A percentile compares a stretch with the other conserved stretches of the same genome.
phyloP scores from a whole-genome alignment of 2,888 invertebrate species.

The Julus scandinavius region DNA sequence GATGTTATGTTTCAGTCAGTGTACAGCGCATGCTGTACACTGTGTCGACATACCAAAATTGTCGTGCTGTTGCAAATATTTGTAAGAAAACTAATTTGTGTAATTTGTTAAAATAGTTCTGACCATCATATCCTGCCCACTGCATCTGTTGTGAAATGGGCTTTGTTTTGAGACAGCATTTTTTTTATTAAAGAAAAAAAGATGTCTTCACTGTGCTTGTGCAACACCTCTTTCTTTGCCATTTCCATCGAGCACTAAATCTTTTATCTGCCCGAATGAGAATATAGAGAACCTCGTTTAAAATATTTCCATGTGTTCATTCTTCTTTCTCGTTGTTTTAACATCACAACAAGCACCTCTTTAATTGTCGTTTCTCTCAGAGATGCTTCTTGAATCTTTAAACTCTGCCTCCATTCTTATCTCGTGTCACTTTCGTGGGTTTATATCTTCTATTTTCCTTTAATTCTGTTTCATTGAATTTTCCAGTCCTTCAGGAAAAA shows the following conservation, averaged over 20 bases:
- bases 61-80: no score
- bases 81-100: neutral
- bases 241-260: neutral
- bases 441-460: neutral
- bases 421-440: neutral
- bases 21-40: no score
- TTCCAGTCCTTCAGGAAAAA: constrained; percentile 54
- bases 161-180: no score
- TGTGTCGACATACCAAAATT: no score
- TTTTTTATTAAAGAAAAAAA: no score
- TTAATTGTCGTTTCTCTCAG: neutral
- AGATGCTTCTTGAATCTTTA: no score
- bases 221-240: neutral
- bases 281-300: neutral
- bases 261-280: constrained; percentile 19
- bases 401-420: neutral
- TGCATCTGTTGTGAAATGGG: neutral
- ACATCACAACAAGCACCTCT: neutral
- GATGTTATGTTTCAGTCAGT: no score
- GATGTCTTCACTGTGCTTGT: no score
- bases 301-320: neutral
- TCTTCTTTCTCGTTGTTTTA: neutral
- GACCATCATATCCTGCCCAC: no score
- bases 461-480: constrained; percentile 14
- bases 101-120: no score